Percentiles rank a stretch among this genome's conserved stretches.
Conservation (phyloP, 2,888 invertebrate species). For the Apoderus coryli region DNA sequence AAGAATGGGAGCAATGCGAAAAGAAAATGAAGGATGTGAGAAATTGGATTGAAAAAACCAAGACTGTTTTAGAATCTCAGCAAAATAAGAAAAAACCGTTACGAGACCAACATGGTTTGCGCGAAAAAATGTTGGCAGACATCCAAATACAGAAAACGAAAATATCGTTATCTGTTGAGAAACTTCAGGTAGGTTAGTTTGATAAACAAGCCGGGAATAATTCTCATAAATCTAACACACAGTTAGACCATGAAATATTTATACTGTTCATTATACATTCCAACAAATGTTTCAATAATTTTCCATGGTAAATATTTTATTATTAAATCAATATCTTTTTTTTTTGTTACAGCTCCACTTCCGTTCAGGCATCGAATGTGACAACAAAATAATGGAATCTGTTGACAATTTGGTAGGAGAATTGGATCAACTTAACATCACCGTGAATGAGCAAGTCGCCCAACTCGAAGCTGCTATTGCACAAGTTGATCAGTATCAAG, state of each 20-base stretch:
- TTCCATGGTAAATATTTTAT: too few species aligned
- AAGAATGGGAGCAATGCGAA: constrained; percentile 95
- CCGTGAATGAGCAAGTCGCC: constrained; percentile 46
- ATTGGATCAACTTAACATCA: constrained; percentile 49
- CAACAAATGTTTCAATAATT: too few species aligned
- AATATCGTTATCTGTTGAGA: constrained; percentile 77
- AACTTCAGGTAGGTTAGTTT: constrained; percentile 60
- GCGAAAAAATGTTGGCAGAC: constrained; percentile 78
- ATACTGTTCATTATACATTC: too few species aligned
- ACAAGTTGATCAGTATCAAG: constrained; percentile 78
- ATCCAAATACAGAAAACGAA: constrained; percentile 82
- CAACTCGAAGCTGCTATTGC: constrained; percentile 61
- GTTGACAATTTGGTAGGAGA: constrained; percentile 55
- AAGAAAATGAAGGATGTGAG: constrained; percentile 82
- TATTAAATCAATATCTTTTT: too few species aligned
- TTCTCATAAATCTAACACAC: too few species aligned
- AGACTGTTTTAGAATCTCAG: constrained; percentile 58
- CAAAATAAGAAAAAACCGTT: constrained; percentile 78
- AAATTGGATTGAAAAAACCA: constrained; percentile 79
- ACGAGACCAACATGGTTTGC: constrained; percentile 69
- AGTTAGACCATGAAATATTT: too few species aligned
- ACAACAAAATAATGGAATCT: constrained; percentile 56
- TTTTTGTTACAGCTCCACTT: constrained; percentile 60
- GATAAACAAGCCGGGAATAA: too few species aligned
- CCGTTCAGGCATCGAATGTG: constrained; percentile 69